phyloP scores from a whole-genome alignment of 2,797 vertebrate genomes.

The Decapterus maruadsi region DNA sequence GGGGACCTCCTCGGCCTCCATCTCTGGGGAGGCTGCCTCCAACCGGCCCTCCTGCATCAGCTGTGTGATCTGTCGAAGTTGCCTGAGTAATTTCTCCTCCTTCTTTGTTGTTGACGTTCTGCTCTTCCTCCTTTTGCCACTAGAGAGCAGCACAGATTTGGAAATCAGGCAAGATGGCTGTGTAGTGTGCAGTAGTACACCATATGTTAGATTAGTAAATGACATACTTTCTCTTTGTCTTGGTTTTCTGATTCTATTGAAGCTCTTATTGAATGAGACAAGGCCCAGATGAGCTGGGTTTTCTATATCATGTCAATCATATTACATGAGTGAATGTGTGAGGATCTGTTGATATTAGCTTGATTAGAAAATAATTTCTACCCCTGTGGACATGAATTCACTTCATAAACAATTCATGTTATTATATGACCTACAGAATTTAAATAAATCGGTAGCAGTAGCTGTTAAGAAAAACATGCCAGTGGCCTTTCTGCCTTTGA shows the following conservation, averaged over 20 bases:
- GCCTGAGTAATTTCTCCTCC: slow-evolving; percentile 90
- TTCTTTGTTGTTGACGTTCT: slow-evolving; percentile 82
- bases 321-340: slow-evolving; percentile 2
- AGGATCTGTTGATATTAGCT: not conserved
- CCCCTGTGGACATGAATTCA: slow-evolving; percentile 3
- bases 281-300: not conserved
- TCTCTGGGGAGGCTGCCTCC: slow-evolving; percentile 92
- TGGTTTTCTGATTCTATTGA: not conserved
- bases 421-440: slow-evolving; percentile 3
- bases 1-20: slow-evolving; percentile 94
- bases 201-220: not conserved
- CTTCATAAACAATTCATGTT: not conserved
- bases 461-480: slow-evolving; percentile 18
- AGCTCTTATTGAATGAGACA: not conserved
- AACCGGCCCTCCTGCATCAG: slow-evolving; percentile 91
- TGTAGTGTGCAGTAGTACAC: not conserved
- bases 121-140: slow-evolving; percentile 80
- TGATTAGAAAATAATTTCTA: not conserved
- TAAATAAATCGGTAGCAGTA: slow-evolving; percentile 7
- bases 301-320: not conserved
- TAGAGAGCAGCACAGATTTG: slow-evolving; percentile 59
- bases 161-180: slow-evolving; percentile 4
- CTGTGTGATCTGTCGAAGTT: slow-evolving; percentile 91
- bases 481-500: slow-evolving; percentile 9
- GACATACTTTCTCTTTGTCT: not conserved